A percentile compares a stretch with the other conserved stretches of the same genome.
These are phyloP conservation scores for Neosalanx taihuensis DNA, from an alignment of 2,797 vertebrate genomes.

Conservation along the genomic window DNA sequence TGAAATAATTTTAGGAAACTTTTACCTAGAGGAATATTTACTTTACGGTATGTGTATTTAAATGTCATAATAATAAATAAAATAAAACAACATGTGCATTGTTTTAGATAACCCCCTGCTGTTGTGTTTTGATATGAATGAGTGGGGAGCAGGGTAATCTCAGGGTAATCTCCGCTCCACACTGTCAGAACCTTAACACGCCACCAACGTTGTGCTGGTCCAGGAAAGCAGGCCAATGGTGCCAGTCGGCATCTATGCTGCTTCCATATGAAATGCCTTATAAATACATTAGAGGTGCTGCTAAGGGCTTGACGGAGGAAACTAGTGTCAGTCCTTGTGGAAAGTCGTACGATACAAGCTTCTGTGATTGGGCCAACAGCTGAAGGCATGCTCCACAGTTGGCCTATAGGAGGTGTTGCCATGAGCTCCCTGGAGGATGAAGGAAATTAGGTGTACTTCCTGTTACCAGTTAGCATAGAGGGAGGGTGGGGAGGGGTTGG, in stretches of 20 bases:
- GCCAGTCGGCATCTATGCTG: slow-evolving; percentile 5
- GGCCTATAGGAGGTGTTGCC: slow-evolving; percentile 27
- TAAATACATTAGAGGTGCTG: slow-evolving; percentile 55
- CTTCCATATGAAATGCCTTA: slow-evolving; percentile 45
- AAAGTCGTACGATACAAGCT: slow-evolving; percentile 18
- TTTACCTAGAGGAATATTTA: slow-evolving; percentile 70
- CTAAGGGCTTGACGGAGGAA: slow-evolving; percentile 44
- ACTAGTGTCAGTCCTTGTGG: slow-evolving; percentile 8
- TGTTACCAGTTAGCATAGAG: slow-evolving; percentile 5
- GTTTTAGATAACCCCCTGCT: slow-evolving; percentile 59
- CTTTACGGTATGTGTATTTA: slow-evolving; percentile 69
- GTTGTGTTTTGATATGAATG: slow-evolving; percentile 22
- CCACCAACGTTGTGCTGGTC: too few species aligned
- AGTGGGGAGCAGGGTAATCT: not conserved
- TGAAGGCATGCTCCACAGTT: slow-evolving; percentile 29
- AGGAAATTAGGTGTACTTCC: slow-evolving; percentile 42
- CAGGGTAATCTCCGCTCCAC: too few species aligned
- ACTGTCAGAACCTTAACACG: not conserved
- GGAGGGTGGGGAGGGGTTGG: too few species aligned
- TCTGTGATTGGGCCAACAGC: slow-evolving; percentile 13
- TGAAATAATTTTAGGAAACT: slow-evolving; percentile 73
- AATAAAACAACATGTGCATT: slow-evolving; percentile 63
- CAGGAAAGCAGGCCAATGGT: too few species aligned
- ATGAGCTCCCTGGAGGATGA: slow-evolving; percentile 24
- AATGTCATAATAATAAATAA: slow-evolving; percentile 71